These are phyloP conservation scores for Henricia sp. DNA, from an alignment of 53 echinoderm and acorn worm species.

Conservation along the genomic window DNA sequence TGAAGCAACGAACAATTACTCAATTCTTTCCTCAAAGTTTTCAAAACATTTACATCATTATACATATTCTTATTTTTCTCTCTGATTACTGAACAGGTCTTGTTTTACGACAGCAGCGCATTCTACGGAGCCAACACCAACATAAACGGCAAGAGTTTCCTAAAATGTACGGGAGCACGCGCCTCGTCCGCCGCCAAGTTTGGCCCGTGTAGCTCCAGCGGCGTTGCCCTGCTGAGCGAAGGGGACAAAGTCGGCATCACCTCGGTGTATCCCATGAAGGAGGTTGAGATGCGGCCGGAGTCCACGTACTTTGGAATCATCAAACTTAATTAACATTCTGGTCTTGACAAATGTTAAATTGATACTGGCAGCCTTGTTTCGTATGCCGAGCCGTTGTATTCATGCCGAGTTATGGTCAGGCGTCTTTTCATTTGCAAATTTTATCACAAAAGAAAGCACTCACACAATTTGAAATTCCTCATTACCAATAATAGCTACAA, in stretches of 20 bases:
- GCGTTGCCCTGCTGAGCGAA: conserved; percentile 68
- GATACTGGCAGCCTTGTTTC: too few species aligned
- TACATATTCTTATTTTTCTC: too few species aligned
- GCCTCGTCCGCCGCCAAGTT: conserved; percentile 80
- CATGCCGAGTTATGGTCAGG: too few species aligned
- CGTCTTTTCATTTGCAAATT: too few species aligned
- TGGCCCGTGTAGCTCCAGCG: conserved; percentile 83
- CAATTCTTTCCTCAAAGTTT: too few species aligned
- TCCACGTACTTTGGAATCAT: conserved; percentile 93
- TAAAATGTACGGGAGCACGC: conserved; percentile 80
- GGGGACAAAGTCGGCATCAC: conserved; percentile 83
- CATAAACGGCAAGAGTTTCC: conserved; percentile 80
- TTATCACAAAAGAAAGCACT: too few species aligned
- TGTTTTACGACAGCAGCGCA: conserved; percentile 88
- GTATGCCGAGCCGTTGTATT: background rate
- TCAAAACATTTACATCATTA: too few species aligned
- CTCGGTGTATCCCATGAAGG: conserved; percentile 75
- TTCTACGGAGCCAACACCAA: conserved; percentile 88
- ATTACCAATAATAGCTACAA: too few species aligned
- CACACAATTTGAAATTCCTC: too few species aligned
- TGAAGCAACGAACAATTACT: too few species aligned
- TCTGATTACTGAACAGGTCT: too few species aligned
- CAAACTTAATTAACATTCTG: conserved; percentile 68
- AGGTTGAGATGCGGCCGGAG: conserved; percentile 83
- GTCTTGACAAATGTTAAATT: too few species aligned